Base-by-base conservation (phyloP, 2,888 invertebrate genomes). In the Ypsolopha sequella region DNA sequence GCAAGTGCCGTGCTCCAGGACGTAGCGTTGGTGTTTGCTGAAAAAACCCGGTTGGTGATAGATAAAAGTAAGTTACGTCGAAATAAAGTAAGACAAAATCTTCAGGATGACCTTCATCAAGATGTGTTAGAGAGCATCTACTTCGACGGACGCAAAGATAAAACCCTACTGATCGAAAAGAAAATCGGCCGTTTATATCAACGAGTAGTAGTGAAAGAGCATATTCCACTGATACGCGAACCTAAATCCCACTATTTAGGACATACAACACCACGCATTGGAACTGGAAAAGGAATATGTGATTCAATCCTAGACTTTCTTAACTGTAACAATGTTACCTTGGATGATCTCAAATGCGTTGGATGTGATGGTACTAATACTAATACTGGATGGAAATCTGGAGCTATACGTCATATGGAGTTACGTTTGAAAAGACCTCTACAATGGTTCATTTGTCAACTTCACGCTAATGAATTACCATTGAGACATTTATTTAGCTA, bases 311-410 rank as follows among this genome's bases (percentile, higher is more conserved):
- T 10, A 9, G 13, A 8, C 1, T 55, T 39, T 35, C 43, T 52
- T 7, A 24, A 14, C 9, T 6, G 34, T 13, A 13, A 52, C 39
- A 48, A 50, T 9, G 43, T 56, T 24, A 50, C 44, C 3, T 24
- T 36, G 36, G 41, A 59, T 10, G 1, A 47, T 48, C 13, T 57
- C 13, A 34, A 56, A 51, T 55, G 54, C 7, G 54, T 60, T 52
- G 59, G 59, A 8, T 60, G 58, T 52, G 57, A 59, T 53, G 60
- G 59, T 9, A 57, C 59, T 8, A 52, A 49, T 41, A 53, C 53
- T 1, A 59, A 60, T 54, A 54, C 54, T 39, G 59, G 59, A 8
- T 53, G 52, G 8, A 36, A 53, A 9, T 55, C 53, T 34, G 58
- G 59, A 35, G 47, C 57, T 24, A 59, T 60, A 24, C 9, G 53